phyloP scores from a whole-genome alignment of 2,113 vertebrate species.

The Prolemur simus region DNA sequence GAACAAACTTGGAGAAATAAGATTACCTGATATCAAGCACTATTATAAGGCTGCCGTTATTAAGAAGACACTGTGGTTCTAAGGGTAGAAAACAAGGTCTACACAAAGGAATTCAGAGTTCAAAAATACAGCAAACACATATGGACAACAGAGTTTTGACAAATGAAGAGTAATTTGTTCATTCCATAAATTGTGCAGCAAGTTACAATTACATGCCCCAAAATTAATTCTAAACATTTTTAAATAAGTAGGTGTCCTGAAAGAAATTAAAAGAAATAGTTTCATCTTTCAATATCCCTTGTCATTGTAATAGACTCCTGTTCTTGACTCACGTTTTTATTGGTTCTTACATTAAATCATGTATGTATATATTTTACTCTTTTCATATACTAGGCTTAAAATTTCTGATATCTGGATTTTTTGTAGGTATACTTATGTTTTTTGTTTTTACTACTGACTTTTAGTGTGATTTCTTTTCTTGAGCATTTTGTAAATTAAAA shows the following conservation, averaged over 20 bases:
- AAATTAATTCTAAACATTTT: neutral
- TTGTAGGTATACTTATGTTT: neutral
- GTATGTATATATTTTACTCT: neutral
- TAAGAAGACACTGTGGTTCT: neutral
- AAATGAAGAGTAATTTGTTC: neutral
- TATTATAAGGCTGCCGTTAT: neutral
- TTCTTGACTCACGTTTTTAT: neutral
- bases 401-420: neutral
- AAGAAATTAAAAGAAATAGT: neutral
- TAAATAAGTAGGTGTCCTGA: neutral
- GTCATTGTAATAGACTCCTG: neutral
- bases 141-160: neutral
- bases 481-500: neutral
- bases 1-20: neutral
- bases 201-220: neutral
- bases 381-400: neutral
- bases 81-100: neutral
- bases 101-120: neutral
- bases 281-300: neutral
- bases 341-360: neutral
- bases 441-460: neutral
- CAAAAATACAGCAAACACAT: neutral
- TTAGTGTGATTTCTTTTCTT: neutral
- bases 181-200: neutral
- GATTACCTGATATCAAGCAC: neutral